A percentile compares a stretch with the other conserved stretches of the same genome.
Evolutionary conservation across 2,113 vertebrate species (phyloP).

Genomic region (Heterotis niloticus): DNA sequence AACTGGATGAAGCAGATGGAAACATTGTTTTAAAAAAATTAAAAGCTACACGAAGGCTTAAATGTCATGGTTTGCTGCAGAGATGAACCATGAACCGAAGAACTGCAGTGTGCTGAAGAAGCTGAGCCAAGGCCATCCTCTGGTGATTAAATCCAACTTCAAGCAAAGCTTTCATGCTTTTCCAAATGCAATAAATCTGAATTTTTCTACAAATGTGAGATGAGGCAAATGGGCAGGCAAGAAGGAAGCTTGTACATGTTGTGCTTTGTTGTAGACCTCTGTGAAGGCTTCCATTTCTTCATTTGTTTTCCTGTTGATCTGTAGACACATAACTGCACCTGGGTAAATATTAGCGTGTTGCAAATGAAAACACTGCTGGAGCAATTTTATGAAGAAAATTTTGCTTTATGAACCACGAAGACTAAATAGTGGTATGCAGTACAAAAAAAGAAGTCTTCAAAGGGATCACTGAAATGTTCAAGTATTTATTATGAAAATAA

Average conservation of each 20-base stretch:
- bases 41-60: conserved; percentile 15
- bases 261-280: not conserved
- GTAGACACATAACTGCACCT: conserved; percentile 4
- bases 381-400: not conserved
- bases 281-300: not conserved
- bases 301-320: conserved; percentile 15
- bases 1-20: not conserved
- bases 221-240: not conserved
- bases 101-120: not conserved
- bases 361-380: conserved; percentile 8
- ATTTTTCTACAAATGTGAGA: not conserved
- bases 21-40: not conserved
- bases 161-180: conserved; percentile 4
- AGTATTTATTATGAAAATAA: not conserved
- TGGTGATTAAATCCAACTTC: not conserved
- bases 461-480: not conserved
- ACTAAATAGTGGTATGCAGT: conserved; percentile 4
- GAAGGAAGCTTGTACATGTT: not conserved
- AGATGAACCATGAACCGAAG: conserved; percentile 14
- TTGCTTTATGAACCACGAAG: not conserved
- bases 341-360: conserved; percentile 7
- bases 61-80: conserved; percentile 14
- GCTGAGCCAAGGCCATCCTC: not conserved
- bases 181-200: conserved; percentile 17
- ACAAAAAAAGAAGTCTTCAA: not conserved